Evolutionary conservation across 2,888 invertebrate genomes (phyloP).

Genomic region (Nomada flava): DNA sequence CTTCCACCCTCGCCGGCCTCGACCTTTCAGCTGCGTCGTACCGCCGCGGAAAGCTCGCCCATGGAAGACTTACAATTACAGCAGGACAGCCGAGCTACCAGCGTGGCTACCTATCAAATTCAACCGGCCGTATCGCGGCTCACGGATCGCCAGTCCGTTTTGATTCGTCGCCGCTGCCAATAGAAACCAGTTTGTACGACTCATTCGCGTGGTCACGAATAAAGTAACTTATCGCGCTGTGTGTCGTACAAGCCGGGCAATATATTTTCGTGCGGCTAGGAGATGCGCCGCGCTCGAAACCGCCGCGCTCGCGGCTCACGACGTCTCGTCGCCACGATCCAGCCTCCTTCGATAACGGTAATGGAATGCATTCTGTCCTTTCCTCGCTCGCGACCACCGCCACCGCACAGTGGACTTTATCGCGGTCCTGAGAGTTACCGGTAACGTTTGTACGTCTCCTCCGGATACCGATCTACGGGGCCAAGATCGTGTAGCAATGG

Average conservation of each 20-base stretch:
- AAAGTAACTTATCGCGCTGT: slow-evolving; percentile 61
- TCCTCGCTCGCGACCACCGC: slow-evolving; percentile 35
- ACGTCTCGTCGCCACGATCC: slow-evolving; percentile 29
- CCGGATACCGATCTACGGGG: slow-evolving; percentile 65
- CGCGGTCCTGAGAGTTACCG: slow-evolving; percentile 65
- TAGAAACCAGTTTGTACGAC: slow-evolving; percentile 60
- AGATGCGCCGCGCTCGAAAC: slow-evolving; percentile 46
- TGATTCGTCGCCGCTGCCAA: slow-evolving; percentile 42
- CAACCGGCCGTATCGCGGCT: slow-evolving; percentile 30
- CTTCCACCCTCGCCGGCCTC: background rate
- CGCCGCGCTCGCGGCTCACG: slow-evolving; percentile 52
- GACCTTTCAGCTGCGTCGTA: slow-evolving; percentile 4
- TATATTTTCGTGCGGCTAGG: slow-evolving; percentile 56
- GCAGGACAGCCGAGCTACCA: slow-evolving; percentile 1
- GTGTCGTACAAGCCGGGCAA: slow-evolving; percentile 53
- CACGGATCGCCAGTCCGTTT: slow-evolving; percentile 19
- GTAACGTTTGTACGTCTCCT: slow-evolving; percentile 64
- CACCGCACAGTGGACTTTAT: slow-evolving; percentile 59
- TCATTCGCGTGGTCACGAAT: slow-evolving; percentile 62
- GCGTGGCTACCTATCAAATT: background rate
- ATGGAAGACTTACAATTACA: slow-evolving; percentile 29
- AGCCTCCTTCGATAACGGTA: slow-evolving; percentile 68
- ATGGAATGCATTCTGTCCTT: slow-evolving; percentile 64
- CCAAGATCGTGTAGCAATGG: slow-evolving; percentile 57
- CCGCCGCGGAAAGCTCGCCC: background rate